Percentiles rank a stretch among this genome's conserved stretches.
These are phyloP conservation scores for Emmelina monodactyla DNA, from an alignment of 2,888 invertebrate species.

Conservation along the genomic window DNA sequence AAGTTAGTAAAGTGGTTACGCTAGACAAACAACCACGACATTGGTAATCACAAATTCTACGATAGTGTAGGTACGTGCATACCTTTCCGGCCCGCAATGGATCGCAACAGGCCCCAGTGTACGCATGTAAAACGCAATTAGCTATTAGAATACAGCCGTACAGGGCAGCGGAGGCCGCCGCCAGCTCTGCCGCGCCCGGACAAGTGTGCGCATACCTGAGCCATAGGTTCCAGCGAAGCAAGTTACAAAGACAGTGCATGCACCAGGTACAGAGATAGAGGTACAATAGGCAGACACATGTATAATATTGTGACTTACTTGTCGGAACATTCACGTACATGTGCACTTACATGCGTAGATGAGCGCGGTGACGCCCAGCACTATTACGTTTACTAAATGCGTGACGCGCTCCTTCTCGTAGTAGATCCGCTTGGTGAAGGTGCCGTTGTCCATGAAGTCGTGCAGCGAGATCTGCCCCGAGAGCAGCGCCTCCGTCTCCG, in stretches of 20 bases:
- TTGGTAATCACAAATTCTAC: too few species aligned
- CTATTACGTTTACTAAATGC: slow-evolving; percentile 40
- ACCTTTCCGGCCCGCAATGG: too few species aligned
- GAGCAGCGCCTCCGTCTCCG: slow-evolving; percentile 14
- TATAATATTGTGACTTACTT: background rate
- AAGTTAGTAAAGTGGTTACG: background rate
- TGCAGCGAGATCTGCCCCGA: slow-evolving; percentile 15
- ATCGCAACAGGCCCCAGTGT: too few species aligned
- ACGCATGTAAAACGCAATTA: too few species aligned
- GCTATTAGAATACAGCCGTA: too few species aligned
- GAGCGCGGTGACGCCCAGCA: slow-evolving; percentile 53
- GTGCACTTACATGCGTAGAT: slow-evolving; percentile 58
- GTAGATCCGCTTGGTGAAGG: slow-evolving; percentile 3
- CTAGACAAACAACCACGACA: background rate
- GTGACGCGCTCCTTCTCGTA: slow-evolving; percentile 33
- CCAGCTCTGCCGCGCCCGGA: too few species aligned
- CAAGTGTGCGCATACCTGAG: too few species aligned
- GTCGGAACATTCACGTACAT: background rate
- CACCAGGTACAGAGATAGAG: too few species aligned
- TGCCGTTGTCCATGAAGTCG: background rate
- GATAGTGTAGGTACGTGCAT: too few species aligned
- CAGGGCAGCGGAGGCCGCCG: too few species aligned
- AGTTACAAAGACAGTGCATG: too few species aligned
- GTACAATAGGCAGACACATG: background rate
- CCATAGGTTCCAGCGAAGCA: too few species aligned